Evolutionary conservation across 2,113 vertebrate species (phyloP), one percentile per base, ranked within the genome.

Genomic region (Prietella phreatophila): DNA sequence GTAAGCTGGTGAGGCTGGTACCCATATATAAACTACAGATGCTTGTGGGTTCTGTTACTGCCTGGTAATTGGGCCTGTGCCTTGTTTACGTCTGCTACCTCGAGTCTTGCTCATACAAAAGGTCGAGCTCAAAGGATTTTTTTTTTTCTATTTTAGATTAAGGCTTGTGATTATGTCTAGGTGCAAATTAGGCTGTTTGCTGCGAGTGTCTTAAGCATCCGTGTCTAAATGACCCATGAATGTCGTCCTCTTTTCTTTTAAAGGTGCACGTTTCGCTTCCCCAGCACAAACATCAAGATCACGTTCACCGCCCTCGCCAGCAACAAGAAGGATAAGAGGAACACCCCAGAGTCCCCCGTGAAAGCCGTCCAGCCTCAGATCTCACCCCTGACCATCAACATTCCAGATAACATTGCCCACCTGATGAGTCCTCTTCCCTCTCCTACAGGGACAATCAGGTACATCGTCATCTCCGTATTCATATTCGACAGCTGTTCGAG

Each of bases 271-370:
- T 98, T 99, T 93, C 96, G 98, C 91, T 99, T 99, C 93, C 98
- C 98, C 89, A 99, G 98, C 96, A 99, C 98, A 91, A 99, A 97
- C 93, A 99, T 99, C 95, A 99, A 99, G 96, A 98, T 99, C 93
- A 99, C 97, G 1, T 99, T 99, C 93, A 99, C 97, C 71, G 97
- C 97, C 90, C 94, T 99, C 91, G 96, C 96, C 94, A 97, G 91
- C 73, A 97, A 97, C 91, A 98, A 96, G 93, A 97, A 97, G 91
- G 98, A 98, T 94, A 95, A 96, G 89, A 97, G 96, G 95, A 98
- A 97, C 93, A 95, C 96, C 33, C 96, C 96, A 0, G 97, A 97
- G 93, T 98, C 97, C 71, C 98, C 97, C 10, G 96, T 98, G 91
- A 97, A 99, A 91, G 96, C 97, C 5, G 96, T 98, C 92, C 98